Conservation (phyloP, 2,888 invertebrate species). For the Scaeva pyrastri region DNA sequence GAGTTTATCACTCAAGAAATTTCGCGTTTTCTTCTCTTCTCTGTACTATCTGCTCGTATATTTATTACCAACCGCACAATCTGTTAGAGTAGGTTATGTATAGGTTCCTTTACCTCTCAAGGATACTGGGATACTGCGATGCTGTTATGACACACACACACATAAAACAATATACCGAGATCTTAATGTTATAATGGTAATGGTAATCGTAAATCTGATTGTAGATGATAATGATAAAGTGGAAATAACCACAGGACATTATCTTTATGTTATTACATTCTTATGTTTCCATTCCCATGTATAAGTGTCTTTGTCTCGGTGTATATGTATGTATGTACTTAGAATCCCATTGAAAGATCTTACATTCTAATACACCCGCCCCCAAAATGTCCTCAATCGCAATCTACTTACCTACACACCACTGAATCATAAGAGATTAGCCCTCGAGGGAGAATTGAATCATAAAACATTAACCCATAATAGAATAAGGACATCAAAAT, state of each 20-base stretch:
- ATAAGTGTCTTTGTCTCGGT: too few species aligned
- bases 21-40: conserved; percentile 37
- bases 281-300: not conserved
- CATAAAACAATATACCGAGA: not conserved
- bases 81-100: conserved; percentile 10
- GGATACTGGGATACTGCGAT: not conserved
- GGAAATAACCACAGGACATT: conserved; percentile 60
- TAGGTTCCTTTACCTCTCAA: not conserved
- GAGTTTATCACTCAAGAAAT: conserved; percentile 68
- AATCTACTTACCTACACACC: too few species aligned
- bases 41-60: conserved; percentile 14
- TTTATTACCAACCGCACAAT: conserved; percentile 53
- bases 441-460: conserved; percentile 39
- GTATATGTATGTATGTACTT: too few species aligned
- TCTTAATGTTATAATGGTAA: conserved; percentile 42
- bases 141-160: conserved; percentile 6
- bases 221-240: conserved; percentile 62
- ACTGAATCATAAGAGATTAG: conserved; percentile 56
- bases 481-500: conserved; percentile 51
- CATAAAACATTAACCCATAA: conserved; percentile 62
- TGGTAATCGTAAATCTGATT: conserved; percentile 62
- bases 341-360: not conserved
- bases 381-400: not conserved
- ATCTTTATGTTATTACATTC: conserved; percentile 50
- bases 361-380: conserved; percentile 23